Evolutionary conservation across 2,888 invertebrate genomes (phyloP).

Genomic region (Xylota sylvarum): DNA sequence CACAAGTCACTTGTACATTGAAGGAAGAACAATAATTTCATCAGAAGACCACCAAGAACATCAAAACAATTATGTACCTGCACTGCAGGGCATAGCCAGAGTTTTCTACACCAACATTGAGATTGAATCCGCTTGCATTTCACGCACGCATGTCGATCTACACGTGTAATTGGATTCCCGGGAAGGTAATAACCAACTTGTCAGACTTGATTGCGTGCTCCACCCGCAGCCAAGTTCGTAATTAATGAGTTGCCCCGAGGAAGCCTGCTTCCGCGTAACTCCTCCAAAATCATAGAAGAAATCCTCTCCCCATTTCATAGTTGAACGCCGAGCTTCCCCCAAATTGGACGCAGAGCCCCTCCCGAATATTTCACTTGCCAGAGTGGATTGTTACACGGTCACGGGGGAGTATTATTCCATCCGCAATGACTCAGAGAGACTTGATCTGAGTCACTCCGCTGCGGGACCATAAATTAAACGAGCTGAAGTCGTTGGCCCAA

Average conservation of each 20-base stretch:
- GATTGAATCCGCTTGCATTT: constrained; percentile 3
- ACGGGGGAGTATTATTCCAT: constrained; percentile 10
- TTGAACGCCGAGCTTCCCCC: background rate
- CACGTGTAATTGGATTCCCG: constrained; percentile 25
- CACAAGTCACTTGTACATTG: too few relatives aligned
- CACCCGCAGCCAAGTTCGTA: constrained; percentile 28
- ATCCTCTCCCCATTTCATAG: background rate
- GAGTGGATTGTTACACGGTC: constrained; percentile 26
- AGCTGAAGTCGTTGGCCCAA: constrained; percentile 60
- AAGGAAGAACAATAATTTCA: too few relatives aligned
- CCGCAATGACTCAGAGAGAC: constrained; percentile 24
- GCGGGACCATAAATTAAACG: constrained; percentile 59
- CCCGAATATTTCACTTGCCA: constrained; percentile 47
- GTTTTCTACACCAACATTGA: too few relatives aligned
- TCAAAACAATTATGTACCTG: background rate
- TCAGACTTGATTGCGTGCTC: constrained; percentile 55
- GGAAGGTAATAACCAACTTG: constrained; percentile 43
- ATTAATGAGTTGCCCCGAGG: constrained; percentile 69
- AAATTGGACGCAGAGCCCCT: constrained; percentile 37
- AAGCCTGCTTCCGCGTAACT: constrained; percentile 46
- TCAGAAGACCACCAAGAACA: background rate
- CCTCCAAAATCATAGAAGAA: constrained; percentile 7
- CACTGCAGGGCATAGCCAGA: background rate
- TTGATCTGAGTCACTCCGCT: constrained; percentile 53
- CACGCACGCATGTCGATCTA: constrained; percentile 9